Conservation (phyloP, 2,797 vertebrate species). For the Nasua narica region DNA sequence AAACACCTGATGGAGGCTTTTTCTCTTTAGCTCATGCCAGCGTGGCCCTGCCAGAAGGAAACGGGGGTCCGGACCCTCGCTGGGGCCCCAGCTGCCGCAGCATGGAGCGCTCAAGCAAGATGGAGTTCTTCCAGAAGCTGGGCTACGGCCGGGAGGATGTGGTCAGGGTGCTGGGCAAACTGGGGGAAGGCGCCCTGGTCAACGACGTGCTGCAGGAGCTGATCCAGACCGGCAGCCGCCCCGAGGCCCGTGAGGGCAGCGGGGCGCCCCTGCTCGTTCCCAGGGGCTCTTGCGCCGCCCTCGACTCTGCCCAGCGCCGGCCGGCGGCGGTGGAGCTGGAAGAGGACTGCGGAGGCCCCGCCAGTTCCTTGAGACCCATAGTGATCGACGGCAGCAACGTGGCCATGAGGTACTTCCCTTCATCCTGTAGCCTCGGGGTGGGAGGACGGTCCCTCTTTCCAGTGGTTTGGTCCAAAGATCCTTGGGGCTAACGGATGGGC, state of each 20-base stretch:
- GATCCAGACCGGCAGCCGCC: slow-evolving; percentile 88
- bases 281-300: slow-evolving; percentile 82
- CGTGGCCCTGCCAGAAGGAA: background rate
- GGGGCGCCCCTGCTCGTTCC: slow-evolving; percentile 82
- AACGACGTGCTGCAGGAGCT: slow-evolving; percentile 94
- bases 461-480: background rate
- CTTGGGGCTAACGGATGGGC: background rate
- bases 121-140: slow-evolving; percentile 93
- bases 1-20: slow-evolving; percentile 26
- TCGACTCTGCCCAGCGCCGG: background rate
- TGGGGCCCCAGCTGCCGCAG: background rate
- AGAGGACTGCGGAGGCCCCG: slow-evolving; percentile 66
- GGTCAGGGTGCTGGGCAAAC: slow-evolving; percentile 88
- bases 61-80: background rate
- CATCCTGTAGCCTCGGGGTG: fast-evolving
- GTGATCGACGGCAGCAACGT: slow-evolving; percentile 96
- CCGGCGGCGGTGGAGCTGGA: background rate
- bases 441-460: background rate
- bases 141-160: slow-evolving; percentile 89
- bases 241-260: slow-evolving; percentile 40
- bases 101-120: slow-evolving; percentile 85
- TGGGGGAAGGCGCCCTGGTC: slow-evolving; percentile 89
- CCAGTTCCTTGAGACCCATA: slow-evolving; percentile 84
- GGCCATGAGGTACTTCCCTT: slow-evolving; percentile 91
- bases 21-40: slow-evolving; percentile 43